Base-by-base conservation (phyloP, 2,113 vertebrate species). In the Hypomesus transpacificus region DNA sequence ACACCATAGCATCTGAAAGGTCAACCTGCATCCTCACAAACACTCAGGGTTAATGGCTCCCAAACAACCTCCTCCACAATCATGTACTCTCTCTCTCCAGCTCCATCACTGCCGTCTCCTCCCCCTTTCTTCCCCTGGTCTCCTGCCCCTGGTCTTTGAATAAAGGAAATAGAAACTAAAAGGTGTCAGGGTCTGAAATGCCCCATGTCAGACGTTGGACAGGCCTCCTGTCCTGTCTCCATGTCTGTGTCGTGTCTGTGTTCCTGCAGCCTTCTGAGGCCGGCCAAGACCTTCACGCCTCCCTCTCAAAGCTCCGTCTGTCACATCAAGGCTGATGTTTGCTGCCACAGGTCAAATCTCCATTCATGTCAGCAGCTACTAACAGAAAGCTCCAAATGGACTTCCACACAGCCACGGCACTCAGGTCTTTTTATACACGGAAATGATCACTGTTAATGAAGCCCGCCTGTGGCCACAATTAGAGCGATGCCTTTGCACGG, bases 31-130 rank as follows among this genome's bases (percentile, higher is more conserved):
- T 16, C 26, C 26, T 17, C 61, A 63, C 61, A 63, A 63, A 58
- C 11, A 34, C 22, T 39, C 11, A n/a, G 62, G 84, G 87, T 87
- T 89, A 90, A 90, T 87, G 85, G 83, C 70, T 62, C 65, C 20
- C 54, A 60, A 20, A 59, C 22, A 28, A 70, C 64, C 64, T 66
- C 31, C 31, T 17, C 54, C 68, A 17, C 24, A 69, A 69, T 21
- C 34, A 51, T 56, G 57, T 16, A 65, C 61, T 64, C 58, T 63
- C n/a, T 61, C 61, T 64, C 58, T 63, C n/a, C 69, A 34, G n/a
- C 24, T 26, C 28, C 70, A 59, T 70, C 56, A 22, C 46, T 58
- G 4, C 63, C 18, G 14, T 26, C 46, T 54, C 46, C 63, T 26
- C 21, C 60, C 51, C n/a, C 53, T 69, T 20, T 28, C 26, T 62